A percentile compares a stretch with the other conserved stretches of the same genome.
phyloP scores from a whole-genome alignment of 2,797 vertebrate species.

The Eurystomus glaucurus region DNA sequence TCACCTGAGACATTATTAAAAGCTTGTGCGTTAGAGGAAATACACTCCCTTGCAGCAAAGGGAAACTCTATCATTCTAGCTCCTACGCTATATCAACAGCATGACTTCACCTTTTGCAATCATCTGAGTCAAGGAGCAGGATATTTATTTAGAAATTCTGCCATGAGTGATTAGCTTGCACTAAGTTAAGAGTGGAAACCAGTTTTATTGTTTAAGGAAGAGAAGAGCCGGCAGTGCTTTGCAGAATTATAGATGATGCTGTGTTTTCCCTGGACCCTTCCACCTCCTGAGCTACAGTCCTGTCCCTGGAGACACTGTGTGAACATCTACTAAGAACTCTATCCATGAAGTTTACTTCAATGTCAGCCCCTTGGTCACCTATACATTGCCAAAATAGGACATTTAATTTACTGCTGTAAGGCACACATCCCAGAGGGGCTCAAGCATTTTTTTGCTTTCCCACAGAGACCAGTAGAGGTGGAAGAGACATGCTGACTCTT shows the following conservation, averaged over 20 bases:
- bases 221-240: neutral
- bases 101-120: slow-evolving; percentile 54
- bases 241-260: neutral
- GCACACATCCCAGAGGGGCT: neutral
- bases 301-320: neutral
- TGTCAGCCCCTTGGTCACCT: neutral
- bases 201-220: slow-evolving; percentile 39
- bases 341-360: neutral
- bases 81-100: slow-evolving; percentile 15
- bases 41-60: neutral
- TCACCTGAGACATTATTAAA: neutral
- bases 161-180: neutral
- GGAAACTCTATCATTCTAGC: slow-evolving; percentile 6
- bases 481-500: neutral
- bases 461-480: neutral
- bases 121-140: slow-evolving; percentile 40
- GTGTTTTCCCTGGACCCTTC: neutral
- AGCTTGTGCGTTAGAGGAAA: neutral
- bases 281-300: neutral
- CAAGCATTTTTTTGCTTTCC: neutral
- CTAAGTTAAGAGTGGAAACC: slow-evolving; percentile 15
- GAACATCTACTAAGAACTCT: neutral
- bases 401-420: neutral
- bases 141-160: slow-evolving; percentile 54
- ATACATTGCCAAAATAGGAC: neutral